phyloP scores from a whole-genome alignment of 2,888 invertebrate genomes.

The Zootermopsis nevadensis region DNA sequence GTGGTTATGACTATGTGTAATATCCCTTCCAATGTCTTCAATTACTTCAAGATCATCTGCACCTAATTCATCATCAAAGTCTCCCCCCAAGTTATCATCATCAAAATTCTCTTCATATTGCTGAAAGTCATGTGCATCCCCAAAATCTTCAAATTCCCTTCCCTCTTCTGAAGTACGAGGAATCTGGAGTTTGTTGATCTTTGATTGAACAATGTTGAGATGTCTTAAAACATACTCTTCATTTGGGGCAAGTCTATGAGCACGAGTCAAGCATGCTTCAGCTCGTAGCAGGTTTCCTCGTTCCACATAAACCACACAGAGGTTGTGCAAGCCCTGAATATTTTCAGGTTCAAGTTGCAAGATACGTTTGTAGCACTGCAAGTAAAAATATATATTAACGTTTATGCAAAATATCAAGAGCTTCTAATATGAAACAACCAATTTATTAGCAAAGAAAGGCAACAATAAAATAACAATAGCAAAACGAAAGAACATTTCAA shows the following conservation, averaged over 20 bases:
- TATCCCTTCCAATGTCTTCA: slow-evolving; percentile 17
- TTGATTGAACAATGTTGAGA: slow-evolving; percentile 85
- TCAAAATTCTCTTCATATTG: slow-evolving; percentile 25
- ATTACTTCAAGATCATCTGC: slow-evolving; percentile 20
- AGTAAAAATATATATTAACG: slow-evolving; percentile 53
- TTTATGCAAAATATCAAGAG: too few relatives aligned
- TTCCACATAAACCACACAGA: slow-evolving; percentile 96
- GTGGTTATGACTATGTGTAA: neutral
- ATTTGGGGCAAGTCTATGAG: slow-evolving; percentile 83
- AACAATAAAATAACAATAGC: too few relatives aligned
- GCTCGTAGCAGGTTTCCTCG: slow-evolving; percentile 87
- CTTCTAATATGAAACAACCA: too few relatives aligned
- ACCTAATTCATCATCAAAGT: slow-evolving; percentile 37
- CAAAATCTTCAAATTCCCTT: slow-evolving; percentile 41
- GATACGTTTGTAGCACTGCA: slow-evolving; percentile 90
- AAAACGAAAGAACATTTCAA: too few relatives aligned
- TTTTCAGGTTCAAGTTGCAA: slow-evolving; percentile 88
- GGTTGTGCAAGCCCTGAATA: slow-evolving; percentile 93
- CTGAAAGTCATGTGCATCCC: slow-evolving; percentile 19
- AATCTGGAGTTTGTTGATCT: slow-evolving; percentile 62
- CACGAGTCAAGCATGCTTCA: slow-evolving; percentile 84
- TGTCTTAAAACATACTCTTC: slow-evolving; percentile 94
- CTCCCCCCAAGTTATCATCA: slow-evolving; percentile 27
- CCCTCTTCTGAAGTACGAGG: slow-evolving; percentile 20
- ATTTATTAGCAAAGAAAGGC: too few relatives aligned